A percentile compares a stretch with the other conserved stretches of the same genome.
These are phyloP conservation scores for Cherax destructor DNA, from an alignment of 1,140 invertebrate species.

Conservation along the genomic window DNA sequence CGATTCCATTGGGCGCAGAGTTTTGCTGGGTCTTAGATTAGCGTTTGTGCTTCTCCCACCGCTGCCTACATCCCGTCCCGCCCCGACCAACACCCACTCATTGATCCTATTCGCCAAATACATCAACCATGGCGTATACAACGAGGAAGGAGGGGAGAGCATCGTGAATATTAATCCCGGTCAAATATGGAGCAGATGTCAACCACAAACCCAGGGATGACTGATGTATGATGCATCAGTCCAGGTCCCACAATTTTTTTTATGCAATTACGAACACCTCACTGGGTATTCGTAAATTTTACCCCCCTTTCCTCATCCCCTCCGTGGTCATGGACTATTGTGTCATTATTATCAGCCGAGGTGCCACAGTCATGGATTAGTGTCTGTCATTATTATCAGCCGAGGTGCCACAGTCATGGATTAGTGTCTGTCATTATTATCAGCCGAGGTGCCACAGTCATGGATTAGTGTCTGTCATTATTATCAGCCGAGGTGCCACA, in stretches of 20 bases:
- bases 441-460: too few relatives aligned
- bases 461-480: too few relatives aligned
- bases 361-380: too few relatives aligned
- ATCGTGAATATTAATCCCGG: constrained; percentile 28
- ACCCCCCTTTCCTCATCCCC: too few relatives aligned
- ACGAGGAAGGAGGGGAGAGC: background rate
- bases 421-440: too few relatives aligned
- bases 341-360: too few relatives aligned
- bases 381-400: too few relatives aligned
- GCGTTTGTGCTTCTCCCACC: background rate
- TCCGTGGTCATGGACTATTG: too few relatives aligned
- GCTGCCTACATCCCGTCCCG: background rate
- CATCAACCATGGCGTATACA: background rate
- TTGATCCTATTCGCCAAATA: background rate
- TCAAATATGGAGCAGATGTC: constrained; percentile 6
- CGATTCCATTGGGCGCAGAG: background rate
- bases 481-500: too few relatives aligned
- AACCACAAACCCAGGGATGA: background rate
- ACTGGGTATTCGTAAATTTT: too few relatives aligned
- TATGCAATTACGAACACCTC: too few relatives aligned
- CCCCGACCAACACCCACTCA: background rate
- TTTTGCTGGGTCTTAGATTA: background rate
- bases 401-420: too few relatives aligned
- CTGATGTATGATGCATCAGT: background rate
- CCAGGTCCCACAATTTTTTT: background rate